Conservation (phyloP, 64 coral and sea anemone genomes). For the Montipora foliosa region DNA sequence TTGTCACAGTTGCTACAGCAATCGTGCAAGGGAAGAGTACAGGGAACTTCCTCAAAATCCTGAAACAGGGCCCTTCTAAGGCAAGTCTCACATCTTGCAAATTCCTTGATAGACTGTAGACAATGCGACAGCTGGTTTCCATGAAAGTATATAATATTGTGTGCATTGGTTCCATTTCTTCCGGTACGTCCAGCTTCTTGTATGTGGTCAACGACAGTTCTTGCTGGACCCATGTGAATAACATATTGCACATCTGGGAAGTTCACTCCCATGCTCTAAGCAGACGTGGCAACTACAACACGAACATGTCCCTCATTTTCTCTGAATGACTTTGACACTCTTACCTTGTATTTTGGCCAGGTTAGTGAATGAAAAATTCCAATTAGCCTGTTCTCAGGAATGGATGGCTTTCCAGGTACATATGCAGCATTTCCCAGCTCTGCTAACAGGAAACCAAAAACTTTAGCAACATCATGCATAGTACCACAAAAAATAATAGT, state of each 20-base stretch:
- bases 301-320: constrained; percentile 14
- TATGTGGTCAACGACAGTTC: constrained; percentile 31
- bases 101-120: background rate
- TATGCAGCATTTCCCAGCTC: constrained; percentile 31
- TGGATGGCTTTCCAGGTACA: background rate
- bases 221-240: constrained; percentile 35
- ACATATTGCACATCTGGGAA: constrained; percentile 34
- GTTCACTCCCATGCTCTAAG: constrained; percentile 62
- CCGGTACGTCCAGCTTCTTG: constrained; percentile 52
- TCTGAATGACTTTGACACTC: constrained; percentile 20
- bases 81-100: background rate
- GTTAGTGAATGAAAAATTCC: constrained; percentile 59
- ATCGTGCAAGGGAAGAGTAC: background rate
- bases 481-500: constrained; percentile 53
- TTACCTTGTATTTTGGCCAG: constrained; percentile 36
- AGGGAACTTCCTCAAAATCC: background rate
- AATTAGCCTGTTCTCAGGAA: constrained; percentile 43
- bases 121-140: background rate
- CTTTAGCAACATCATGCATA: constrained; percentile 46
- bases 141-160: background rate
- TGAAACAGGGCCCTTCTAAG: background rate
- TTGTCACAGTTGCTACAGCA: constrained; percentile 19
- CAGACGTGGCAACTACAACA: constrained; percentile 53
- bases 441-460: constrained; percentile 38
- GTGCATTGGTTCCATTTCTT: background rate